Evolutionary conservation across 2,888 invertebrate species (phyloP), one percentile per base, ranked within the genome.

Genomic region (Neocrepidodera transversa): DNA sequence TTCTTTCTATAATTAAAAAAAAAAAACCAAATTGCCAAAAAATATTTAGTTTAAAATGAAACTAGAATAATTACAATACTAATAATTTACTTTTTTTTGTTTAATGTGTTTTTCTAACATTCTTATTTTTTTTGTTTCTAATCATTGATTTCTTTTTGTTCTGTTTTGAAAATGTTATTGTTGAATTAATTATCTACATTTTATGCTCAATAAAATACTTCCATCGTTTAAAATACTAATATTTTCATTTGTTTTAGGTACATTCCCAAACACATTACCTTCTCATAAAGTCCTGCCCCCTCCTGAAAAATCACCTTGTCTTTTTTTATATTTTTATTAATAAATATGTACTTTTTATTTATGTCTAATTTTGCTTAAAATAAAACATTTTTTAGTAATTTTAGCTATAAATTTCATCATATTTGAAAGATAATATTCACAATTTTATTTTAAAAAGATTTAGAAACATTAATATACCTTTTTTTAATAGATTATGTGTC

Each of bases 241-340:
- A 26, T 30, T 56, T 47, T 56, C 35, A 28, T 55, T 62, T 60
- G 65, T 76, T 77, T 65, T 72, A 77, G 77, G 74, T 77, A 77
- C 58, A 71, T 76, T 52, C 77, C 77, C 52, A 73, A 68, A 71
- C 68, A 71, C 62, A 74, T 77, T 53, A 72, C 75, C 52, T 76
- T 75, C 67, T 66, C 70, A 60, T 73, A 63, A 68, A n/a, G 11
- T 32, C 32, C 32, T 11, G 11, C n/a, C n/a, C n/a, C n/a, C n/a
- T n/a, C n/a, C n/a, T n/a, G n/a, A n/a, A n/a, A n/a, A n/a, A n/a
- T n/a, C n/a, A n/a, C n/a, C n/a, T n/a, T n/a, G n/a, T n/a, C n/a
- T n/a, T n/a, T n/a, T n/a, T n/a, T n/a, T n/a, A n/a, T n/a, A n/a
- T n/a, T n/a, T n/a, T n/a, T n/a, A n/a, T n/a, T n/a, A n/a, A n/a